Evolutionary conservation across 1,140 invertebrate genomes (phyloP).

Genomic region (Heliconius congener): DNA sequence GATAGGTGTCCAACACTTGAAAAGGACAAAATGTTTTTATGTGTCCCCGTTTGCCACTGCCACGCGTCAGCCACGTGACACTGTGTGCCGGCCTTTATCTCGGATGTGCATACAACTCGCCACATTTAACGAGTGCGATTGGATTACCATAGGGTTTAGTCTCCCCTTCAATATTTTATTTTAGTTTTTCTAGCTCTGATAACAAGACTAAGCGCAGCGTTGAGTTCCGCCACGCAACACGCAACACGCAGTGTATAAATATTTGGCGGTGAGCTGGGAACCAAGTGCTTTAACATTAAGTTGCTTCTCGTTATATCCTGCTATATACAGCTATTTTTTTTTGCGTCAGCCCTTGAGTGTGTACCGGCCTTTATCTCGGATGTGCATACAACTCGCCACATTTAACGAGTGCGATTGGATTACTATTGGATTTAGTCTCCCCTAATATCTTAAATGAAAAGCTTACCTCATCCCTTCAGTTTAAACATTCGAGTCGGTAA

Average conservation of each 20-base stretch:
- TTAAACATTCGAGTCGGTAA: not conserved
- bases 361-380: constrained; percentile 59
- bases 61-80: constrained; percentile 69
- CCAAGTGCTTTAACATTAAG: too few species aligned
- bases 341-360: too few species aligned
- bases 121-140: constrained; percentile 68
- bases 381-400: constrained; percentile 69
- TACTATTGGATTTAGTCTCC: constrained; percentile 49
- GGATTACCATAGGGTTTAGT: constrained; percentile 58
- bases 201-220: too few species aligned
- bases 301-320: too few species aligned
- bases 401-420: constrained; percentile 70
- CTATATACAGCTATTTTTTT: too few species aligned
- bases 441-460: constrained; percentile 45
- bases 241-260: too few species aligned
- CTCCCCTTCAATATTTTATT: constrained; percentile 40
- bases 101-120: constrained; percentile 69
- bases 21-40: constrained; percentile 57
- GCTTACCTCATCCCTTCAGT: constrained; percentile 26
- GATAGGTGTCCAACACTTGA: constrained; percentile 42
- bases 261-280: too few species aligned
- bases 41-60: constrained; percentile 53
- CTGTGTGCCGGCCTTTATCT: constrained; percentile 62
- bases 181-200: too few species aligned
- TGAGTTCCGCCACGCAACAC: too few species aligned